These are phyloP conservation scores for Nasonia oneida DNA, from an alignment of 2,888 invertebrate species.

Conservation along the genomic window DNA sequence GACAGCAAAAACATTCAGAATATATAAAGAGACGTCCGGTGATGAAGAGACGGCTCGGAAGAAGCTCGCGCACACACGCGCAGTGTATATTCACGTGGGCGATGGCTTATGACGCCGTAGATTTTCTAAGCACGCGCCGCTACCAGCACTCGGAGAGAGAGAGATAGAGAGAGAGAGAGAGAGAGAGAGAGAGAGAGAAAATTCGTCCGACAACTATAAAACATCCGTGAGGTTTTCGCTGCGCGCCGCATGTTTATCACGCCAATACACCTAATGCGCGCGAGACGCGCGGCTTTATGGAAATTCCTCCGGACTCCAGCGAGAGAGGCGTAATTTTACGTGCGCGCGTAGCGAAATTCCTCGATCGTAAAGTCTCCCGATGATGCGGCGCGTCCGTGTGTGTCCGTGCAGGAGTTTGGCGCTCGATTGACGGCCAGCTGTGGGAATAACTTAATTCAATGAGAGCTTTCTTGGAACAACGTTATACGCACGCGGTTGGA, in stretches of 20 bases:
- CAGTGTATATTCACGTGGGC: slow-evolving; percentile 26
- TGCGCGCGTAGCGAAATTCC: neutral
- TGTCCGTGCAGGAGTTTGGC: neutral
- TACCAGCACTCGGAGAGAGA: neutral
- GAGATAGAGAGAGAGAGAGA: neutral
- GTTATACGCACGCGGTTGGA: neutral
- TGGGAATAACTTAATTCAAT: slow-evolving; percentile 11
- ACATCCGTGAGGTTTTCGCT: neutral
- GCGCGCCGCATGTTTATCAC: slow-evolving; percentile 53
- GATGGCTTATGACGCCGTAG: slow-evolving; percentile 32
- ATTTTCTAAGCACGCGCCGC: slow-evolving; percentile 23
- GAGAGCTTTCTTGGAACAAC: neutral
- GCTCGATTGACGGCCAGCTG: neutral
- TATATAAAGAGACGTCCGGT: slow-evolving; percentile 18
- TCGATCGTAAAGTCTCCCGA: slow-evolving; percentile 39
- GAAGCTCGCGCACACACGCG: neutral
- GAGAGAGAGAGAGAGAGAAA: neutral
- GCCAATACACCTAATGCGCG: slow-evolving; percentile 51
- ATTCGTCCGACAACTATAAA: slow-evolving; percentile 46
- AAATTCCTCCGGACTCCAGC: slow-evolving; percentile 35
- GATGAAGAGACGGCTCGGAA: neutral
- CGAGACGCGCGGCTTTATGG: slow-evolving; percentile 47
- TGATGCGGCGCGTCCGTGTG: neutral
- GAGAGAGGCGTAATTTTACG: neutral
- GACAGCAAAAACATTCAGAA: neutral